Evolutionary conservation across 2,113 vertebrate species (phyloP).

Genomic region (Morone saxatilis): DNA sequence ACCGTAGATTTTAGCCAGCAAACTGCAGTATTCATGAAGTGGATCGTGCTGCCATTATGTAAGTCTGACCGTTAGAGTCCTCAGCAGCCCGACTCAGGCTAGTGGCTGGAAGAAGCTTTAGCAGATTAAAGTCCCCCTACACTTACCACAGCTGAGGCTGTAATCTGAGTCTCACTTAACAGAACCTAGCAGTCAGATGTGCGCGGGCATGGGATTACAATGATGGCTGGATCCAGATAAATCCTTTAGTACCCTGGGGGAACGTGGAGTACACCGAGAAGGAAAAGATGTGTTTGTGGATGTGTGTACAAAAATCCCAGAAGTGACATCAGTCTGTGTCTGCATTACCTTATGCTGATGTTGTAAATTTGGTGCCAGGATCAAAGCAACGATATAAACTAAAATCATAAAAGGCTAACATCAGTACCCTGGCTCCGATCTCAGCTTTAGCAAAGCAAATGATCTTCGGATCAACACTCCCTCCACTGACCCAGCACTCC

Average conservation of each 20-base stretch:
- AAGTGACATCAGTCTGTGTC: conserved; percentile 2
- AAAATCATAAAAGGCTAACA: conserved; percentile 13
- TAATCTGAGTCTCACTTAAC: conserved; percentile 75
- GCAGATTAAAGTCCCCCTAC: conserved; percentile 68
- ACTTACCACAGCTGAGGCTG: conserved; percentile 57
- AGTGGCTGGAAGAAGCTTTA: conserved; percentile 57
- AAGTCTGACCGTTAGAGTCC: conserved; percentile 24
- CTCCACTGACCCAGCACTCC: conserved; percentile 20
- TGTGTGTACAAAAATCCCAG: not conserved
- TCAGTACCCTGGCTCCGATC: conserved; percentile 47
- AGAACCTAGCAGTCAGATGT: conserved; percentile 59
- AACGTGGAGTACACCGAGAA: not conserved
- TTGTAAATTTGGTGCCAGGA: not conserved
- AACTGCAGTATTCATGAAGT: conserved; percentile 25
- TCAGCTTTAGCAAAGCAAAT: conserved; percentile 47
- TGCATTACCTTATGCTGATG: conserved; percentile 13
- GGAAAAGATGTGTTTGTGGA: not conserved
- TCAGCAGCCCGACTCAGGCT: conserved; percentile 25
- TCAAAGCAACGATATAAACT: conserved; percentile 23
- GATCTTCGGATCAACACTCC: conserved; percentile 26
- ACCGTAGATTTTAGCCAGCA: not conserved
- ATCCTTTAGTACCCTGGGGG: conserved; percentile 38
- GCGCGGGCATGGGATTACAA: conserved; percentile 70
- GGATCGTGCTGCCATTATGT: conserved; percentile 30
- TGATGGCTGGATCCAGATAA: conserved; percentile 63